Evolutionary conservation across 2,888 invertebrate genomes (phyloP).

Genomic region (Cheilosia vernalis): DNA sequence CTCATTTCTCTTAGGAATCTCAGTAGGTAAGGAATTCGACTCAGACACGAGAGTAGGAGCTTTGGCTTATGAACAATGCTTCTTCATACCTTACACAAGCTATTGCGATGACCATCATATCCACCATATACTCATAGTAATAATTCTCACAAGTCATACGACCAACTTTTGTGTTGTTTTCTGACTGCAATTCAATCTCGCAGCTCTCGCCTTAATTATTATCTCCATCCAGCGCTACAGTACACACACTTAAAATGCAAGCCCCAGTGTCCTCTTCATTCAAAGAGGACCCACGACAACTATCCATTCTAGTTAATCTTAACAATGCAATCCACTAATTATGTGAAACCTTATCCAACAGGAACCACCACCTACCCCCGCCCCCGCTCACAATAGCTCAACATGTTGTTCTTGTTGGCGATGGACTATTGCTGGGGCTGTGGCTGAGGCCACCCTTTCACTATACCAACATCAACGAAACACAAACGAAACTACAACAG

Average conservation of each 20-base stretch:
- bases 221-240: neutral
- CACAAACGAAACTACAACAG: slow-evolving; percentile 48
- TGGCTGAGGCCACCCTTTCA: neutral
- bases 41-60: too few species aligned
- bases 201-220: slow-evolving; percentile 39
- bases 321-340: slow-evolving; percentile 73
- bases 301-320: slow-evolving; percentile 66
- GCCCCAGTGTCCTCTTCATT: slow-evolving; percentile 10
- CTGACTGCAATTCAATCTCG: slow-evolving; percentile 32
- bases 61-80: too few species aligned
- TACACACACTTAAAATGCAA: slow-evolving; percentile 26
- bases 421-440: neutral
- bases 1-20: too few species aligned
- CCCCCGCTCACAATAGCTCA: neutral
- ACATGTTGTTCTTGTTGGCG: slow-evolving; percentile 51
- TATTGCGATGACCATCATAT: neutral
- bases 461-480: slow-evolving; percentile 20
- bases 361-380: neutral
- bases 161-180: slow-evolving; percentile 6
- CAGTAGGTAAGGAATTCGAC: too few species aligned
- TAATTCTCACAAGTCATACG: neutral
- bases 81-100: neutral
- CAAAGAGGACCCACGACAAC: slow-evolving; percentile 24
- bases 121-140: neutral
- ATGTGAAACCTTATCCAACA: slow-evolving; percentile 60